A percentile compares a stretch with the other conserved stretches of the same genome.
Conservation (phyloP, 2,113 vertebrate species). For the Psophia crepitans region DNA sequence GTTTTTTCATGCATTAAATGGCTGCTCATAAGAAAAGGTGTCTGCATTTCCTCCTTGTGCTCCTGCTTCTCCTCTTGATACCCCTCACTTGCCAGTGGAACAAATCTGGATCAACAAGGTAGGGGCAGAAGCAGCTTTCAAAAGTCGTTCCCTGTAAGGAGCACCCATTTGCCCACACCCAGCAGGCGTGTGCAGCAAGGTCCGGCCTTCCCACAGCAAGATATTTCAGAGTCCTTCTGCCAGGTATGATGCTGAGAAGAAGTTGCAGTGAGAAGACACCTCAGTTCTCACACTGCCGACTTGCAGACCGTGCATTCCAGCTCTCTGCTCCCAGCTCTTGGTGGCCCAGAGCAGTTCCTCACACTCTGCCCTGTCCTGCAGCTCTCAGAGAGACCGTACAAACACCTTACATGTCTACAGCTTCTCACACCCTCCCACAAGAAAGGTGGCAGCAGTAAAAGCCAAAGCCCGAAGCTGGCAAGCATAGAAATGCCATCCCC, state of each 20-base stretch:
- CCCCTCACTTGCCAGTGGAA: background rate
- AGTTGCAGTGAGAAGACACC: background rate
- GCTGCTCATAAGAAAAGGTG: background rate
- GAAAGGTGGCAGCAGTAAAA: background rate
- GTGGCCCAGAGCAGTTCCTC: background rate
- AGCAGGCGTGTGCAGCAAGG: background rate
- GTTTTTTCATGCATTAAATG: background rate
- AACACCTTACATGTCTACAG: background rate
- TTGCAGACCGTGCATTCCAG: background rate
- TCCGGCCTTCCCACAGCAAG: background rate
- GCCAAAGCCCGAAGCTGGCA: background rate
- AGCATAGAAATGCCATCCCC: background rate
- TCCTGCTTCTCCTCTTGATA: background rate
- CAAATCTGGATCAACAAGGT: background rate
- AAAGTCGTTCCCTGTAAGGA: background rate
- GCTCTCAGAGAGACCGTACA: background rate
- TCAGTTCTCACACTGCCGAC: background rate
- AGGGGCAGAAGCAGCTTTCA: background rate
- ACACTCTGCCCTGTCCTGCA: background rate
- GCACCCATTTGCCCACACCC: background rate
- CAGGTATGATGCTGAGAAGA: background rate
- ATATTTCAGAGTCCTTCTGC: background rate
- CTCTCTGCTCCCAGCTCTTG: background rate
- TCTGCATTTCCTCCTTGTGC: fast-evolving
- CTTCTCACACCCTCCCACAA: fast-evolving